phyloP scores from a whole-genome alignment of 2,113 vertebrate species.

The Eira barbara region DNA sequence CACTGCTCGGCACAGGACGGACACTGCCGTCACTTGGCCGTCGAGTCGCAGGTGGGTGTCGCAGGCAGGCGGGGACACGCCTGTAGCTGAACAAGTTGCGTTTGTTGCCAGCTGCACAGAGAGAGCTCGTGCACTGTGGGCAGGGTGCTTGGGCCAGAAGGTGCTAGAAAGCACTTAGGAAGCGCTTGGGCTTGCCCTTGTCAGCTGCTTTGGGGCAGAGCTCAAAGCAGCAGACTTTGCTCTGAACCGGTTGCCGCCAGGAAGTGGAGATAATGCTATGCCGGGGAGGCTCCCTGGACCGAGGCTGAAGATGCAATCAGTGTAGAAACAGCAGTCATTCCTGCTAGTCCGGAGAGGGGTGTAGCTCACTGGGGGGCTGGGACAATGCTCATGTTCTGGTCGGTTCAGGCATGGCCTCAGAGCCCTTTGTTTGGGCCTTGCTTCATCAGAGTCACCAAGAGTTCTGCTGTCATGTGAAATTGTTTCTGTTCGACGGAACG shows the following conservation, averaged over 20 bases:
- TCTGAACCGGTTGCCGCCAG: not conserved
- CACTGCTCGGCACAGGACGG: not conserved
- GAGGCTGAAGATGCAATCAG: not conserved
- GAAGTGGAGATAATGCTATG: not conserved
- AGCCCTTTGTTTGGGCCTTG: not conserved
- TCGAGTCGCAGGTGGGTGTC: not conserved
- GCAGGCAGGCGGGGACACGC: not conserved
- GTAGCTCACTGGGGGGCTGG: not conserved
- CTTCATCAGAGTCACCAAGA: not conserved
- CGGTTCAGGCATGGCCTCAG: not conserved
- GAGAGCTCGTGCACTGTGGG: accelerated
- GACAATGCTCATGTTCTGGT: not conserved
- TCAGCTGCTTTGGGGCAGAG: not conserved
- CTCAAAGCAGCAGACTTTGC: not conserved
- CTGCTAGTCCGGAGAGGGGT: not conserved
- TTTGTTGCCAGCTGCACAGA: not conserved
- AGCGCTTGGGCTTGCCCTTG: not conserved
- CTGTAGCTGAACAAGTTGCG: not conserved
- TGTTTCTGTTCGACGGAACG: not conserved
- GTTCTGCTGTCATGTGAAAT: not conserved
- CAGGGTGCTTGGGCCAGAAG: not conserved
- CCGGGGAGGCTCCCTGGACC: not conserved
- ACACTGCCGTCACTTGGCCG: not conserved
- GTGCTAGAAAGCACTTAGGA: not conserved
- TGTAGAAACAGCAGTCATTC: not conserved